These are phyloP conservation scores for Drosophila picticornis DNA, from an alignment of 2,888 invertebrate species.

Conservation along the genomic window DNA sequence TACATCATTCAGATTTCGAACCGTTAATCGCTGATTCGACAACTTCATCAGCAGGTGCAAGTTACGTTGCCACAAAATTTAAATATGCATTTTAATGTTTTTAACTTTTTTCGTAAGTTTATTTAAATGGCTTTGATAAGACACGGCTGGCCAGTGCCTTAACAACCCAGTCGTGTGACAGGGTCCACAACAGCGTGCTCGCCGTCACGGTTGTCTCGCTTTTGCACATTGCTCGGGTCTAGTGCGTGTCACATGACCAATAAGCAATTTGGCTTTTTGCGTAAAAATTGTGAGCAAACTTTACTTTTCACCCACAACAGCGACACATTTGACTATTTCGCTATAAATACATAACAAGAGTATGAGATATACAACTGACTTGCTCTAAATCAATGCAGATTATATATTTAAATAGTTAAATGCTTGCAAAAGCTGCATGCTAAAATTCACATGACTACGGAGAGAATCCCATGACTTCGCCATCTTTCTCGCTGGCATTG, in stretches of 20 bases:
- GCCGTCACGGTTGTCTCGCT: constrained; percentile 63
- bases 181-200: constrained; percentile 25
- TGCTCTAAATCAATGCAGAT: neutral
- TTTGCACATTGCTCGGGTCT: constrained; percentile 60
- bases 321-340: neutral
- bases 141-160: constrained; percentile 32
- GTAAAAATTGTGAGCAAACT: constrained; percentile 39
- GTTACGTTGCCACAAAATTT: constrained; percentile 18
- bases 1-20: neutral
- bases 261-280: constrained; percentile 47
- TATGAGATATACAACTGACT: neutral
- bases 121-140: constrained; percentile 60
- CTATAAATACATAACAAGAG: neutral
- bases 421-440: constrained; percentile 17
- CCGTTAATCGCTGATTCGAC: neutral
- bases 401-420: constrained; percentile 6
- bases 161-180: constrained; percentile 48
- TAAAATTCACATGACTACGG: constrained; percentile 76
- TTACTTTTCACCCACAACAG: constrained; percentile 1
- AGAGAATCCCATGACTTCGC: constrained; percentile 77
- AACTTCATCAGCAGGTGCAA: neutral
- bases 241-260: constrained; percentile 80
- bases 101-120: constrained; percentile 37
- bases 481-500: constrained; percentile 50
- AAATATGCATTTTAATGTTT: constrained; percentile 41